Evolutionary conservation across 2,888 invertebrate genomes (phyloP), one percentile per base, ranked within the genome.

Genomic region (Congeria kusceri): DNA sequence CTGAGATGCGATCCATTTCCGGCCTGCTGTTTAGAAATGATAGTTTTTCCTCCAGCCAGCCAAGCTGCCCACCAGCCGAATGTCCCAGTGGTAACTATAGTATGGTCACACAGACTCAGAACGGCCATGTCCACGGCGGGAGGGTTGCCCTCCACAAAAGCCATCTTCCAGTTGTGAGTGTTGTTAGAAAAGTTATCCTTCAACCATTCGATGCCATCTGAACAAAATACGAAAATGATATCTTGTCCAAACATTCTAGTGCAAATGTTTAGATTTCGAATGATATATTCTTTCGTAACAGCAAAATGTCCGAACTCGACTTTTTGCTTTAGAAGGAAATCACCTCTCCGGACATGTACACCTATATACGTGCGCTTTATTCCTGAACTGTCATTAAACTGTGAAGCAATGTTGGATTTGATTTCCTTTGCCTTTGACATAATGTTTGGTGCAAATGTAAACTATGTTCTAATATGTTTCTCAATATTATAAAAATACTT

Each of bases 311-410:
- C 84, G 32, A 32, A 32, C 32, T 32, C 32, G 4, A 32, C 11
- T 4, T 7, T 7, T 11, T 4, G 11, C 11, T 32, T 56, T 27
- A 39, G 39, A 1, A 83, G 62, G 76, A 85, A 85, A 53, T 86
- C 85, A 11, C 85, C 86, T 64, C 86, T 57, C 0, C 87, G 58
- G 4, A 84, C 74, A 58, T 87, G 87, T 11, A 87, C 44, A n/a
- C 85, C 87, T 0, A 87, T 71, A 18, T 84, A 57, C 11, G 32
- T 32, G 4, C 32, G 32, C 4, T 32, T 32, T 11, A 32, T 7
- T 32, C 32, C 11, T 32, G 4, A n/a, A n/a, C n/a, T n/a, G n/a
- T n/a, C n/a, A n/a, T n/a, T n/a, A n/a, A n/a, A n/a, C n/a, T n/a
- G n/a, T n/a, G n/a, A n/a, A 4, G 32, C 32, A 32, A 32, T 11